Conservation (phyloP, 2,888 invertebrate genomes). For the Smittia sp. region DNA sequence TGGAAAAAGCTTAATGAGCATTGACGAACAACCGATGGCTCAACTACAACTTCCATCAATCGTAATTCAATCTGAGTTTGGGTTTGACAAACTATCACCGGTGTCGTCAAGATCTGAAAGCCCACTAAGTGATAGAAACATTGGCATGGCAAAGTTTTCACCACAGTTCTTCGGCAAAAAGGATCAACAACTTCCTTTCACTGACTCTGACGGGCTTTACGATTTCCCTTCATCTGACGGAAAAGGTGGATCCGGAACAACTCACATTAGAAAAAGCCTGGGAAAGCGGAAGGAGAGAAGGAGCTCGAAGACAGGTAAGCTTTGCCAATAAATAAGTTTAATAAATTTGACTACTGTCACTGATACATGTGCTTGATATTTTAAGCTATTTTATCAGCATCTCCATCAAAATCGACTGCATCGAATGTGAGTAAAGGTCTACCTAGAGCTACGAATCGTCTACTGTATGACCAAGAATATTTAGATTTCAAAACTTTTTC, state of each 20-base stretch:
- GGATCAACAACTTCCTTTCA: slow-evolving; percentile 63
- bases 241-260: slow-evolving; percentile 55
- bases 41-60: slow-evolving; percentile 62
- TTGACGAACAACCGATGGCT: slow-evolving; percentile 56
- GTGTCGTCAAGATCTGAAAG: slow-evolving; percentile 77
- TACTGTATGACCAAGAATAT: no score
- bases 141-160: slow-evolving; percentile 64
- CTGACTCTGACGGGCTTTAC: slow-evolving; percentile 76
- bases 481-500: slow-evolving; percentile 54
- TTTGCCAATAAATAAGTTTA: background rate
- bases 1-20: slow-evolving; percentile 57
- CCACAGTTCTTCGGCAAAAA: slow-evolving; percentile 70
- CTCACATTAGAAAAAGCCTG: slow-evolving; percentile 60
- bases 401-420: slow-evolving; percentile 46
- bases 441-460: background rate
- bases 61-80: slow-evolving; percentile 58
- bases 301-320: slow-evolving; percentile 52
- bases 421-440: background rate
- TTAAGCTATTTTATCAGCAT: slow-evolving; percentile 44
- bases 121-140: slow-evolving; percentile 70
- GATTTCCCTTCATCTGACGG: slow-evolving; percentile 77
- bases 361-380: no score
- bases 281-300: slow-evolving; percentile 64
- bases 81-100: slow-evolving; percentile 63
- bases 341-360: background rate